phyloP scores from a whole-genome alignment of 2,888 invertebrate genomes.

The Polia nebulosa region DNA sequence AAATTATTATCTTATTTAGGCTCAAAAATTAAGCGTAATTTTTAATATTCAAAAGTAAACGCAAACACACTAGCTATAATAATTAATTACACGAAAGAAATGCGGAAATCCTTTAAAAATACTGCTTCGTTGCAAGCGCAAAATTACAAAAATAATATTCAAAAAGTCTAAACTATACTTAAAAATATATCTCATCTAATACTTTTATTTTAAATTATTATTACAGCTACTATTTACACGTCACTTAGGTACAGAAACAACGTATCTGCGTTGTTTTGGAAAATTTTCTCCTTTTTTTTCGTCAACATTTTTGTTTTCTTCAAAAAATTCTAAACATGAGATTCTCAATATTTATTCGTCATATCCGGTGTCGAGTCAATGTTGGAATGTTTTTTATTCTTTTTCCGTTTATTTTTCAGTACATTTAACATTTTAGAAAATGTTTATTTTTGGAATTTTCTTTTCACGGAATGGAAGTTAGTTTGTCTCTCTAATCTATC shows the following conservation, averaged over 20 bases:
- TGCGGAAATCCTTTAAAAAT: constrained; percentile 75
- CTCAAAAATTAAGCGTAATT: constrained; percentile 7
- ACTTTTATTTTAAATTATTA: constrained; percentile 76
- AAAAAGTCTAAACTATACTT: constrained; percentile 80
- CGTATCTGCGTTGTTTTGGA: constrained; percentile 65
- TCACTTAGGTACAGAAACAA: constrained; percentile 70
- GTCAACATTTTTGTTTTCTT: constrained; percentile 41
- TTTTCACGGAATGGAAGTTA: constrained; percentile 62
- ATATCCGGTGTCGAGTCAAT: constrained; percentile 65
- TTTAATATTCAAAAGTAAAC: constrained; percentile 53
- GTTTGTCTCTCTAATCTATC: not conserved
- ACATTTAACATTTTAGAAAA: constrained; percentile 33
- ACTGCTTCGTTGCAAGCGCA: constrained; percentile 89
- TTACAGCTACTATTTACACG: constrained; percentile 84
- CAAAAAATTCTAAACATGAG: constrained; percentile 71
- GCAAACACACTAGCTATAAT: constrained; percentile 29
- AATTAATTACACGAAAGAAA: constrained; percentile 53
- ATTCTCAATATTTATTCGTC: constrained; percentile 76
- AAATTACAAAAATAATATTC: constrained; percentile 85
- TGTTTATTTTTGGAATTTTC: constrained; percentile 40
- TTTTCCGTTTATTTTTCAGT: constrained; percentile 42
- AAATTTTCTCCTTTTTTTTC: constrained; percentile 51
- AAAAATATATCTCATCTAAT: constrained; percentile 84
- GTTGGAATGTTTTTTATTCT: constrained; percentile 77
- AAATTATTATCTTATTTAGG: constrained; percentile 23